phyloP scores from a whole-genome alignment of 2,888 invertebrate genomes.

The Campaea margaritaria region DNA sequence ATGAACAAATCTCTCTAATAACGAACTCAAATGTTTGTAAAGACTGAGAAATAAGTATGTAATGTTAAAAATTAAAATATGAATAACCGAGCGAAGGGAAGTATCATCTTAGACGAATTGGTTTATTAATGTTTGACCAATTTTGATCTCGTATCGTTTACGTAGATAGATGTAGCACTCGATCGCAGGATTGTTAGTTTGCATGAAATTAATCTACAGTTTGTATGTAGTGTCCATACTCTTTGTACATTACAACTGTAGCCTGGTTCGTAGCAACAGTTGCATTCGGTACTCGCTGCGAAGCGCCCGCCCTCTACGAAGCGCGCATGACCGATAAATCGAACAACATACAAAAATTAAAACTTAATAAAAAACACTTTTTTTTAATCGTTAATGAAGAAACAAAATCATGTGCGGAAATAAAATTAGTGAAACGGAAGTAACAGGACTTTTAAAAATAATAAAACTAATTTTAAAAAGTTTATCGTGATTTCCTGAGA shows the following conservation, averaged over 20 bases:
- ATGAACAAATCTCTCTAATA: too few relatives aligned
- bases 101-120: too few relatives aligned
- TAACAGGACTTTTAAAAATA: not conserved
- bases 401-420: slow-evolving; percentile 1
- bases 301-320: slow-evolving; percentile 60
- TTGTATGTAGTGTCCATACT: slow-evolving; percentile 15
- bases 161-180: too few relatives aligned
- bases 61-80: too few relatives aligned
- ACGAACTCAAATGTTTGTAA: too few relatives aligned
- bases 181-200: not conserved
- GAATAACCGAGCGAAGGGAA: too few relatives aligned
- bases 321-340: slow-evolving; percentile 33
- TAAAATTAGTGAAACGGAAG: slow-evolving; percentile 3
- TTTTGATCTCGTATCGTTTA: too few relatives aligned
- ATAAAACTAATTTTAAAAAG: slow-evolving; percentile 16
- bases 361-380: not conserved
- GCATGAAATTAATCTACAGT: not conserved
- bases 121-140: too few relatives aligned
- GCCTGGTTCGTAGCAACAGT: slow-evolving; percentile 73
- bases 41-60: too few relatives aligned
- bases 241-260: slow-evolving; percentile 35
- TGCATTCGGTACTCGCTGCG: slow-evolving; percentile 69
- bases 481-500: slow-evolving; percentile 24
- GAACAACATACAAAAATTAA: slow-evolving; percentile 17
- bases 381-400: not conserved